These are phyloP conservation scores for Panagrolaimus sp. DNA, from an alignment of 1,140 invertebrate species.

Conservation along the genomic window DNA sequence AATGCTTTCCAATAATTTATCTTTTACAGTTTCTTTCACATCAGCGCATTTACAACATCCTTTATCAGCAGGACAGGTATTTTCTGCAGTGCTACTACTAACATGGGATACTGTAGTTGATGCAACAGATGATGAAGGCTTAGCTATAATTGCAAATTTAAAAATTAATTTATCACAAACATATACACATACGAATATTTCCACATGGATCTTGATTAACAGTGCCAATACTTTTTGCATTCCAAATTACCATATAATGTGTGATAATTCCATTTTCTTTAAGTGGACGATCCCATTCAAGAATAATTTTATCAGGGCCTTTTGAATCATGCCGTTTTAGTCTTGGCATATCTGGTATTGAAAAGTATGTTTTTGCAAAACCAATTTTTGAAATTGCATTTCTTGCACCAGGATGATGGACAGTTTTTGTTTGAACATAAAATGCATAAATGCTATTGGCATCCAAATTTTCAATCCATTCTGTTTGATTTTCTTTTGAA, in stretches of 20 bases:
- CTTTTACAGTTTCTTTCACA: slow-evolving; percentile 17
- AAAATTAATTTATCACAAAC: neutral
- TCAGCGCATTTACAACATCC: slow-evolving; percentile 59
- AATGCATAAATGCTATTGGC: slow-evolving; percentile 44
- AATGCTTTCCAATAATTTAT: slow-evolving; percentile 9
- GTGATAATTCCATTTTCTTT: slow-evolving; percentile 76
- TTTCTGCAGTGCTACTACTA: slow-evolving; percentile 6
- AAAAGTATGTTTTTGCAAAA: slow-evolving; percentile 47
- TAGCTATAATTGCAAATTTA: neutral
- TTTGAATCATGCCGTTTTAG: slow-evolving; percentile 65
- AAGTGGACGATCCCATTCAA: slow-evolving; percentile 74
- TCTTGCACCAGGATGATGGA: slow-evolving; percentile 50
- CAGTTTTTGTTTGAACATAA: slow-evolving; percentile 57
- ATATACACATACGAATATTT: no score
- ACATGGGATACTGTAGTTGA: neutral
- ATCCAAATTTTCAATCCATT: slow-evolving; percentile 7
- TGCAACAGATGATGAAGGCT: neutral
- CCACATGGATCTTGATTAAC: no score
- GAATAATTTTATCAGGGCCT: slow-evolving; percentile 66
- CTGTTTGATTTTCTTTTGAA: neutral
- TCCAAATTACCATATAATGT: slow-evolving; percentile 69
- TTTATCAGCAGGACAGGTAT: slow-evolving; percentile 39
- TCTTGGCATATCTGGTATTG: slow-evolving; percentile 68
- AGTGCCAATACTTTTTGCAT: neutral
- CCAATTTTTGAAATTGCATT: slow-evolving; percentile 57